phyloP scores from a whole-genome alignment of 1,140 invertebrate species.

The Steinernema feltiae region DNA sequence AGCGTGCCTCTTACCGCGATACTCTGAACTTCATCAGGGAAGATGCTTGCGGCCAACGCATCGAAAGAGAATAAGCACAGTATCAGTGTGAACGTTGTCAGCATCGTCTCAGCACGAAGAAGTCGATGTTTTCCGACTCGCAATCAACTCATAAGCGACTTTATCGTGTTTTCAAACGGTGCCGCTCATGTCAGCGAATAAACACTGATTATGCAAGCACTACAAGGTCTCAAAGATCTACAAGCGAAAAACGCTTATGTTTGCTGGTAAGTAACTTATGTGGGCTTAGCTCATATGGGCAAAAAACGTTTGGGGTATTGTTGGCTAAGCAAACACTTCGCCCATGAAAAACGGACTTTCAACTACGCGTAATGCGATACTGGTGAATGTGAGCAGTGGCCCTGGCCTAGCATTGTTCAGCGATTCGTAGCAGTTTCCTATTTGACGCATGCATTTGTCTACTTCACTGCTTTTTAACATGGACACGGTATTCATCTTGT shows the following conservation, averaged over 20 bases:
- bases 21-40: conserved; percentile 8
- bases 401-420: not conserved
- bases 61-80: not conserved
- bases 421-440: too few relatives aligned
- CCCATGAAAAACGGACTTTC: not conserved
- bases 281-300: too few relatives aligned
- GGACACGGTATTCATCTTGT: not conserved
- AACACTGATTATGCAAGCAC: too few relatives aligned
- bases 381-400: not conserved
- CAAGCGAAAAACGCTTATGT: too few relatives aligned
- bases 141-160: not conserved
- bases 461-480: not conserved
- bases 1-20: conserved; percentile 11
- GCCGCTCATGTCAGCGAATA: too few relatives aligned
- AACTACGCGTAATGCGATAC: not conserved
- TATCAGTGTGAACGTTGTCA: not conserved
- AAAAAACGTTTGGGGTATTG: not conserved
- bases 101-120: not conserved
- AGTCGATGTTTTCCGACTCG: not conserved
- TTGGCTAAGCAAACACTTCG: not conserved
- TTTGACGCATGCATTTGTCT: not conserved
- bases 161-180: not conserved
- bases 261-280: too few relatives aligned
- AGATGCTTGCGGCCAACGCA: not conserved
- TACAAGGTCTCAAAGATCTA: too few relatives aligned